These are phyloP conservation scores for Acronicta aceris DNA, from an alignment of 2,888 invertebrate species.

Conservation along the genomic window DNA sequence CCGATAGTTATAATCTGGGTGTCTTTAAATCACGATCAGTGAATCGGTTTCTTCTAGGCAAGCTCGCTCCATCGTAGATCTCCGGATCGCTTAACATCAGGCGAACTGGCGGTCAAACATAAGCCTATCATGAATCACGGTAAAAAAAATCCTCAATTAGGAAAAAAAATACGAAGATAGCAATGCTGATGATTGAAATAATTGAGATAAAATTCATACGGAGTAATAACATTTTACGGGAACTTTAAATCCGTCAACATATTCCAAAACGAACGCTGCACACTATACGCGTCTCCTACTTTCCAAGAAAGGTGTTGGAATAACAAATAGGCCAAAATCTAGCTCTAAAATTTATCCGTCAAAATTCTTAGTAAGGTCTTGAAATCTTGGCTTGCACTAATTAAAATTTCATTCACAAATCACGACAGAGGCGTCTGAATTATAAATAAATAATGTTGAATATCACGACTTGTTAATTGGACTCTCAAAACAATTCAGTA, in stretches of 20 bases:
- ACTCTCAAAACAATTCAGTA: conserved; percentile 71
- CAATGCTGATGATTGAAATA: too few relatives aligned
- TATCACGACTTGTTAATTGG: conserved; percentile 68
- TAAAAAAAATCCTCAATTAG: too few relatives aligned
- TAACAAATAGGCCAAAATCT: conserved; percentile 36
- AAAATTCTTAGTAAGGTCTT: conserved; percentile 44
- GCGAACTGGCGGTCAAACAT: too few relatives aligned
- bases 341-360: conserved; percentile 34
- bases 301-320: conserved; percentile 20
- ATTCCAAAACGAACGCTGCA: conserved; percentile 23
- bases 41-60: too few relatives aligned
- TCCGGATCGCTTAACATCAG: too few relatives aligned
- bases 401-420: conserved; percentile 59
- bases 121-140: too few relatives aligned
- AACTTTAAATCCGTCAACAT: conserved; percentile 40
- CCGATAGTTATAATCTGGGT: too few relatives aligned
- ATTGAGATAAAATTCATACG: conserved; percentile 10
- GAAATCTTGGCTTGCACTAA: conserved; percentile 39
- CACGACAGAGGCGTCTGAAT: conserved; percentile 52
- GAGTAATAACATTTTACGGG: conserved; percentile 25
- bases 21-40: too few relatives aligned
- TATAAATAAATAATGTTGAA: conserved; percentile 56
- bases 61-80: too few relatives aligned
- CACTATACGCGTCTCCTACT: conserved; percentile 6
- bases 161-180: too few relatives aligned